A percentile compares a stretch with the other conserved stretches of the same genome.
Conservation (phyloP, 2,888 invertebrate species). For the Digitonthophagus gazella region DNA sequence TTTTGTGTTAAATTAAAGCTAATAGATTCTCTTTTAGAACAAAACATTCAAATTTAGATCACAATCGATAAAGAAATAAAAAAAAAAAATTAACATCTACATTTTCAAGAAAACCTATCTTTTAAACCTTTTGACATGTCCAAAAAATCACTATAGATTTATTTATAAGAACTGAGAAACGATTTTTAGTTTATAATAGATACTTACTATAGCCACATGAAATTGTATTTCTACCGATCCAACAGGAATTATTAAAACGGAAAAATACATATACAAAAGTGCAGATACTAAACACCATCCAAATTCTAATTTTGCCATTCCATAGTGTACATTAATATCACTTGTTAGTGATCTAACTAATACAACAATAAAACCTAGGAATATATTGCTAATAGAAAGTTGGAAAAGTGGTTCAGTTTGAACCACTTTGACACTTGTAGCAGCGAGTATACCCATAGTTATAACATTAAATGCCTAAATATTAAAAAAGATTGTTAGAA, state of each 20-base stretch:
- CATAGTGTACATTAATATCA: neutral
- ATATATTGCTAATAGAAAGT: neutral
- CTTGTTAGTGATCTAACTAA: neutral
- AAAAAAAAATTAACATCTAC: too few relatives aligned
- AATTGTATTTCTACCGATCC: neutral
- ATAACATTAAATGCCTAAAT: neutral
- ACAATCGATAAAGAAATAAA: too few relatives aligned
- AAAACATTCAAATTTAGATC: too few relatives aligned
- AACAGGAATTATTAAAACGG: neutral
- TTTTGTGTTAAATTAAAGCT: too few relatives aligned
- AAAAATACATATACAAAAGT: neutral
- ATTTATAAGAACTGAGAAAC: too few relatives aligned
- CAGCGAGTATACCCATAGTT: neutral
- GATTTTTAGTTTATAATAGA: too few relatives aligned
- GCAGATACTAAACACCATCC: neutral
- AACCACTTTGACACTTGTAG: neutral
- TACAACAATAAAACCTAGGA: neutral
- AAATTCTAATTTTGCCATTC: neutral
- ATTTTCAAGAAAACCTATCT: too few relatives aligned
- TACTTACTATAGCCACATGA: neutral
- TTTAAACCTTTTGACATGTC: too few relatives aligned
- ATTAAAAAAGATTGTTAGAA: neutral
- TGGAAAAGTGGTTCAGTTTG: neutral
- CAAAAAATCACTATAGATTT: too few relatives aligned
- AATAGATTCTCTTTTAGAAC: too few relatives aligned